These are phyloP conservation scores for Chrysochloris asiatica DNA, from an alignment of 2,113 vertebrate species.

Conservation along the genomic window DNA sequence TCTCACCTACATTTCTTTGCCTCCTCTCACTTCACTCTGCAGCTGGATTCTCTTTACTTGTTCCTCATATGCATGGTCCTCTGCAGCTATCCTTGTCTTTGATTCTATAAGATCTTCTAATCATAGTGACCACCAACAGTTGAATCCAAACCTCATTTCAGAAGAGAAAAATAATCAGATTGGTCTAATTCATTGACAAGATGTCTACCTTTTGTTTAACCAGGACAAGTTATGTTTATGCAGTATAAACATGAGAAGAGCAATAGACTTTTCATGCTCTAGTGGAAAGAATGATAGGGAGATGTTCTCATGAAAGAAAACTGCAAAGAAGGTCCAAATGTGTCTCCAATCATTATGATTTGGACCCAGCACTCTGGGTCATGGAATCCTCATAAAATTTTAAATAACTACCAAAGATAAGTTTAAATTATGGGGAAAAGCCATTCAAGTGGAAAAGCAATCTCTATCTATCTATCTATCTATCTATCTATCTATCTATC, in stretches of 20 bases:
- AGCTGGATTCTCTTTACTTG: not conserved
- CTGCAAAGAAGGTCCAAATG: not conserved
- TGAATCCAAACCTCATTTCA: not conserved
- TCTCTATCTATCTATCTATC: not conserved
- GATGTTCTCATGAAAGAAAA: not conserved
- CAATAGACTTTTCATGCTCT: not conserved
- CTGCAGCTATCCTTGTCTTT: too few relatives aligned
- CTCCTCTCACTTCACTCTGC: not conserved
- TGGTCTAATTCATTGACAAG: not conserved
- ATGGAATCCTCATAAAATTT: not conserved
- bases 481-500: too few relatives aligned
- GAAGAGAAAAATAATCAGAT: constrained; percentile 6
- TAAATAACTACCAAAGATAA: not conserved
- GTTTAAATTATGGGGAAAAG: not conserved
- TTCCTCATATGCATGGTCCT: accelerated
- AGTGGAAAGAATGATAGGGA: not conserved
- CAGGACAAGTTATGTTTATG: not conserved
- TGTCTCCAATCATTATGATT: not conserved
- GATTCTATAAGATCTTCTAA: too few relatives aligned
- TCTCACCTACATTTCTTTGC: not conserved
- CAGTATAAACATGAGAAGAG: not conserved
- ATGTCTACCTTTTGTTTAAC: not conserved
- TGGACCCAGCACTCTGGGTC: not conserved
- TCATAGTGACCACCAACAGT: not conserved
- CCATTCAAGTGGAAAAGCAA: not conserved